These are phyloP conservation scores for Atrichornis clamosus DNA, from an alignment of 2,113 vertebrate species.

Conservation along the genomic window DNA sequence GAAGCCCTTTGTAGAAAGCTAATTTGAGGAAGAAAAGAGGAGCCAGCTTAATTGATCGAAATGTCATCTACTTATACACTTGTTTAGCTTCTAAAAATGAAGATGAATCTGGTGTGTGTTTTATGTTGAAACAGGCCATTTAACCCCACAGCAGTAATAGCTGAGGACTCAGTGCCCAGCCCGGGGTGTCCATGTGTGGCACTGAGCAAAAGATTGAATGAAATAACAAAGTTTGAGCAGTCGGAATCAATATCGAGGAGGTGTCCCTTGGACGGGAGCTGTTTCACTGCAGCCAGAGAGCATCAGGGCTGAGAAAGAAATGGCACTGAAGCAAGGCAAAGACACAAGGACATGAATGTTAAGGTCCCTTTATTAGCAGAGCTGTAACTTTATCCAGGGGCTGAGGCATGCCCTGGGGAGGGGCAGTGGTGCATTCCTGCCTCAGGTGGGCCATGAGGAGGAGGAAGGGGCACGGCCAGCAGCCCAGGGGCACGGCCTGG, in stretches of 20 bases:
- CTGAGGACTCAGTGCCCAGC: background rate
- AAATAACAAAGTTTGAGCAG: slow-evolving; percentile 36
- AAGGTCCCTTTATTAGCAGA: background rate
- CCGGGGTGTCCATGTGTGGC: background rate
- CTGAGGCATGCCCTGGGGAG: background rate
- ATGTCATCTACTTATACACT: slow-evolving; percentile 29
- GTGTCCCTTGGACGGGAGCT: slow-evolving; percentile 2
- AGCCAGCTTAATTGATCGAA: slow-evolving; percentile 31
- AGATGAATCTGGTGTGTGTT: slow-evolving; percentile 48
- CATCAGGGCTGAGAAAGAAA: slow-evolving; percentile 19
- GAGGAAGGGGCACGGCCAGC: background rate
- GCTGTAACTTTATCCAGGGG: background rate
- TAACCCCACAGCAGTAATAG: background rate
- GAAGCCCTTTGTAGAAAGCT: background rate
- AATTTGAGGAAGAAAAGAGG: slow-evolving; percentile 5
- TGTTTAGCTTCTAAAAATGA: slow-evolving; percentile 11
- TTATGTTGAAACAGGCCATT: slow-evolving; percentile 36
- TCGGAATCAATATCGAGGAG: slow-evolving; percentile 15
- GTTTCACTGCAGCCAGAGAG: slow-evolving; percentile 40
- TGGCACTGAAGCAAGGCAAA: background rate
- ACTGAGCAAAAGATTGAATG: slow-evolving; percentile 11
- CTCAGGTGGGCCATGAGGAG: background rate
- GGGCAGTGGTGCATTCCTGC: background rate
- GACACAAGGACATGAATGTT: background rate
- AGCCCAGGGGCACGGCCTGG: background rate